Evolutionary conservation across 2,888 invertebrate genomes (phyloP), one percentile per base, ranked within the genome.

Genomic region (Lasioglossum zephyrum): DNA sequence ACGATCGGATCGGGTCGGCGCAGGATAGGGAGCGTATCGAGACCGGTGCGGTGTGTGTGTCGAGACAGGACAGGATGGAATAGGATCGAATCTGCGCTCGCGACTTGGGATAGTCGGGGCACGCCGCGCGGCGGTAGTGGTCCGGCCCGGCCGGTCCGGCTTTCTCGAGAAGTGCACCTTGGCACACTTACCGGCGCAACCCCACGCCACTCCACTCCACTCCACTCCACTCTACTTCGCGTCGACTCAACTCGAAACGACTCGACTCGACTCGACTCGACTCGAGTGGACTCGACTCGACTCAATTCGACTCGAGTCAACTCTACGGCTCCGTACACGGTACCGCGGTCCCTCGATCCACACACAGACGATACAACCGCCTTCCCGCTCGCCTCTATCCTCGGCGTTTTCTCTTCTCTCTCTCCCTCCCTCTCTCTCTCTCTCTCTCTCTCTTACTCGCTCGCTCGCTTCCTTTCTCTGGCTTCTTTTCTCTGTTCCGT

Each of bases 161-260:
- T 95, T 95, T 95, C 95, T 94, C 94, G 94, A 95, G 95, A 95
- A 92, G 95, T 95, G 95, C 93, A 95, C 95, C 95, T 95, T 95
- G 95, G 95, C 95, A 95, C 93, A 95, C 95, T 95, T 95, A 92
- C 88, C 79, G 92, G 90, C 94, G 92, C 93, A 92, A 93, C 93
- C 92, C 75, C 76, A 76, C 83, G 41, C 87, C 75, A 79, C 86
- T 77, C 73, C 79, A 81, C 87, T 79, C 82, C 66, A 78, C 78
- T 82, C 79, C 79, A 76, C 78, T 31, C 31, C 31, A 31, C 31
- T 31, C 31, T 1, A 31, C 31, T 81, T 82, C 73, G 78, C 74
- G 69, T 75, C 85, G 16, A 83, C 79, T 75, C n/a, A 44, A 83
- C 79, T 70, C 79, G 92, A 89, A 88, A 86, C 93, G 92, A 93